Conservation (phyloP, 2,797 vertebrate genomes). For the Pteropus rufus region DNA sequence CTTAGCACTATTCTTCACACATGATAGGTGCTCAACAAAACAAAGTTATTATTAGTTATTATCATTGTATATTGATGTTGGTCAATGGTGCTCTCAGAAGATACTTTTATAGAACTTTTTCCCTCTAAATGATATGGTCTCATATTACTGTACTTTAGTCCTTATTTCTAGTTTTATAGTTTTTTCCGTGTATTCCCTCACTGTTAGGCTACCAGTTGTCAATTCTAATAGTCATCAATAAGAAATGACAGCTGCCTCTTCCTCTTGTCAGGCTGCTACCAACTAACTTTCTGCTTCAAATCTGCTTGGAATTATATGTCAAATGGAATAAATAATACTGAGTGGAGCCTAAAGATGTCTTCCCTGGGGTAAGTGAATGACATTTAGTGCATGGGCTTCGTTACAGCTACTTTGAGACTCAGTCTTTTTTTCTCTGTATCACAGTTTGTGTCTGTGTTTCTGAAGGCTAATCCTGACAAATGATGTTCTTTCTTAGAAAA, state of each 20-base stretch:
- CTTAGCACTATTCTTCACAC: background rate
- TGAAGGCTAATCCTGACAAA: background rate
- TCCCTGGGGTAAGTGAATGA: background rate
- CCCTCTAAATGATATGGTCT: background rate
- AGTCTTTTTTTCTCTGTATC: background rate
- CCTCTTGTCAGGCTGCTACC: constrained; percentile 47
- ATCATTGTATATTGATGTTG: background rate
- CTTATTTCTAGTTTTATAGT: background rate
- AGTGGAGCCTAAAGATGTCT: background rate
- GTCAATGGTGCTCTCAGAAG: background rate
- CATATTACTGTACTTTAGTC: background rate
- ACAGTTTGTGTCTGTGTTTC: background rate
- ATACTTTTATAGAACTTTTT: background rate
- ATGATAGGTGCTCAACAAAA: background rate
- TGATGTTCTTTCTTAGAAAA: background rate
- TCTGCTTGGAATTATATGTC: constrained; percentile 69
- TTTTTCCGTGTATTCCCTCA: background rate
- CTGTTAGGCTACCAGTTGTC: background rate
- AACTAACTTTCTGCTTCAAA: constrained; percentile 57
- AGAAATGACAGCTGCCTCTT: constrained; percentile 45
- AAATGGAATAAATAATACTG: constrained; percentile 57
- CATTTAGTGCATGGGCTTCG: background rate
- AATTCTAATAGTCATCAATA: background rate
- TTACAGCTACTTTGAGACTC: background rate
- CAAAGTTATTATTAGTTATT: background rate